Base-by-base conservation (phyloP, 2,888 invertebrate genomes). In the Hydrotaea cyrtoneurina region DNA sequence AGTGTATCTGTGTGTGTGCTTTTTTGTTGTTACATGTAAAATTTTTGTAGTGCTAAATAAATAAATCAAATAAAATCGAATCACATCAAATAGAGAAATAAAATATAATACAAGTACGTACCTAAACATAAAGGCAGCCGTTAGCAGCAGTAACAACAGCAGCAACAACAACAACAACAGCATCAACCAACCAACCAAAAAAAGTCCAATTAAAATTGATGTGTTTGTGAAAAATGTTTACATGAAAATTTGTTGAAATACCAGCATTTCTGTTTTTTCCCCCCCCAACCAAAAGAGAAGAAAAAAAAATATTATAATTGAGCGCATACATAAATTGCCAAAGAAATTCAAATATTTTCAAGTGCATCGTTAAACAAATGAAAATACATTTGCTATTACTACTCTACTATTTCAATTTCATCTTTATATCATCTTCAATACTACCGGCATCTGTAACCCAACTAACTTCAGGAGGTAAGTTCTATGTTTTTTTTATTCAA, bases 381-480 rank as follows among this genome's bases (percentile, higher is more conserved):
- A 73, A 85, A 85, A 85, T 85, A 82, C 79, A 55, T 81, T 80
- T 79, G 69, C 71, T 78, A 21, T 59, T 73, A 73, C 50, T 85
- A 64, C 79, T 82, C 82, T 85, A 85, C 69, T 43, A 69, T 64
- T 84, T 81, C 72, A 75, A 76, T 85, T 85, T 82, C 77, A 62
- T 62, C 19, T 64, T 80, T 77, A 59, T 21, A 43, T 46, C 69
- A 69, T 46, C 64, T 36, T n/a, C 11, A 15, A 26, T 26, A 10
- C 10, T 1, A 11, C 59, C 26, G 23, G 10, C 69, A 46, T 43
- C 69, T 46, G 23, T 15, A 76, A 82, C 82, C 72, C 53, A 78
- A 78, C 78, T 84, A 10, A 74, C n/a, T n/a, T 50, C 46, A 64
- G 74, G 77, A 82, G 85, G 85, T 85, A 77, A 82, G 79, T 57